Evolutionary conservation across 1,140 invertebrate species (phyloP).

Genomic region (Chironomus tepperi): DNA sequence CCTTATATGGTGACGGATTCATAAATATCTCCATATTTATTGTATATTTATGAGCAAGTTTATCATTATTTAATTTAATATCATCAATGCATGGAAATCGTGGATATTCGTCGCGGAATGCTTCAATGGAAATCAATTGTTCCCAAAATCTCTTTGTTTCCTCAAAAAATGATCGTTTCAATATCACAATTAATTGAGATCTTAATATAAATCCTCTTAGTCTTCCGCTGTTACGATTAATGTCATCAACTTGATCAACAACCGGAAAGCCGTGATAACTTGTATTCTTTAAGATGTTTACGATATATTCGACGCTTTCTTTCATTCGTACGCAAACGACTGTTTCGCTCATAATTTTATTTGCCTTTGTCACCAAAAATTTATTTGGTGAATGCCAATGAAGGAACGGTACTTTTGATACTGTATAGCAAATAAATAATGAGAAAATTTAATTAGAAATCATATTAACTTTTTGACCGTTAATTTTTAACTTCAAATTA

Average conservation of each 20-base stretch:
- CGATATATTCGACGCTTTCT: conserved; percentile 77
- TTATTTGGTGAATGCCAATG: conserved; percentile 88
- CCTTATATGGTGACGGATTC: conserved; percentile 85
- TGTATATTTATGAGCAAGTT: conserved; percentile 51
- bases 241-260: conserved; percentile 56
- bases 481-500: too few species aligned
- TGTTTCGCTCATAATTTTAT: conserved; percentile 81
- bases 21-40: conserved; percentile 85
- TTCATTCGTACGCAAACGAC: conserved; percentile 69
- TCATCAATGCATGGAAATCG: conserved; percentile 74
- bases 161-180: conserved; percentile 81
- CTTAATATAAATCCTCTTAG: conserved; percentile 81
- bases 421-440: too few species aligned
- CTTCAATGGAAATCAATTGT: conserved; percentile 55
- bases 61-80: conserved; percentile 30
- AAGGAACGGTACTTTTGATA: conserved; percentile 73
- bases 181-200: conserved; percentile 79
- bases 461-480: too few species aligned
- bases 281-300: conserved; percentile 68
- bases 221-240: conserved; percentile 55
- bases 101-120: conserved; percentile 88
- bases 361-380: conserved; percentile 76
- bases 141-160: conserved; percentile 59
- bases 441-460: too few species aligned
- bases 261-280: conserved; percentile 93